Base-by-base conservation (phyloP, 2,113 vertebrate genomes). In the Lepus americanus region DNA sequence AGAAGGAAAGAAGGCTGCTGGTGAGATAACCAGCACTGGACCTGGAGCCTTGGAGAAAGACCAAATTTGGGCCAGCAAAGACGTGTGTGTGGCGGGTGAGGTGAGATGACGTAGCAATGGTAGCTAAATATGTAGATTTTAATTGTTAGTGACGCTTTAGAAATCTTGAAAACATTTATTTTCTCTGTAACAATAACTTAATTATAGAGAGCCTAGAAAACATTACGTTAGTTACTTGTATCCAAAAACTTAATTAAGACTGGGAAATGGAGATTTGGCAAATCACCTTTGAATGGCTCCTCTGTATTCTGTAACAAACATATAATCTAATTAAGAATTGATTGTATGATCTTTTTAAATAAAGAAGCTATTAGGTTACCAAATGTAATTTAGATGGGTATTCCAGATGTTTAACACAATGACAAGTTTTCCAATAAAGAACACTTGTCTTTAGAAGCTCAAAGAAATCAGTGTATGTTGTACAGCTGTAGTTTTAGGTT, bases 391-490 rank as follows among this genome's bases (percentile, higher is more conserved):
- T 84, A 94, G 72, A 19, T 89, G 72, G 55, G 10, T 77, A 72
- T 92, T 94, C 23, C 72, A 93, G 76, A 87, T 97, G 89, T 87
- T 95, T 44, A 90, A 67, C 64, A 89, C 59, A 89, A 14, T 88
- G 78, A 67, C 59, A 95, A n/a, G 27, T 83, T 96, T 95, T 91
- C 85, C 51, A 94, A 1, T 81, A 89, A 94, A 90, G 89, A 94
- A 27, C 8, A 83, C 69, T 90, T 82, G 13, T 78, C 64, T 80
- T 85, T 92, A 51, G 31, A 81, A 73, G 59, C 12, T 95, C 85
- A 51, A 7, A 82, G 39, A 87, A 63, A 69, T 63, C 90, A 84
- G 9, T 92, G 33, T 90, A n/a, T 93, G 87, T 74, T 14, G 97
- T 16, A 0, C 25, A 90, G 49, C 39, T 14, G 22, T 55, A 94